phyloP scores from a whole-genome alignment of 2,113 vertebrate genomes.

The Upupa epops region DNA sequence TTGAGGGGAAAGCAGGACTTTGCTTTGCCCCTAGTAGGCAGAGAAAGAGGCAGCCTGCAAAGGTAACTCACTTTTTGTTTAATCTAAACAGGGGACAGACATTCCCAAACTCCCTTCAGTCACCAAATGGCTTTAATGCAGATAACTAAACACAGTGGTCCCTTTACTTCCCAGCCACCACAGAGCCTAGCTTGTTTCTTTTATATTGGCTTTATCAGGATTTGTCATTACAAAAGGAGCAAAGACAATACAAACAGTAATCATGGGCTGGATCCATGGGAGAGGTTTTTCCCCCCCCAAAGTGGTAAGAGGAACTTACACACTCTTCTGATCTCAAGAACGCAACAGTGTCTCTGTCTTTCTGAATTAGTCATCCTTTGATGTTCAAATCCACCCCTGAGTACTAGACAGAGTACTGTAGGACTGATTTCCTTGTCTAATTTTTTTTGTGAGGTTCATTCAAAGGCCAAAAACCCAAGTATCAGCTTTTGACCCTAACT shows the following conservation, averaged over 20 bases:
- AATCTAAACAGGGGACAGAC: not conserved
- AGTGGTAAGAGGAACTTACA: not conserved
- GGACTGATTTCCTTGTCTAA: conserved; percentile 52
- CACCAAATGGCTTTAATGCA: not conserved
- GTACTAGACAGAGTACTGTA: conserved; percentile 41
- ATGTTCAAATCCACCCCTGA: conserved; percentile 24
- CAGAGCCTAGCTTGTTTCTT: not conserved
- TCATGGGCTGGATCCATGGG: not conserved
- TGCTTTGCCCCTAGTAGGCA: not conserved
- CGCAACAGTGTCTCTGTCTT: conserved; percentile 18
- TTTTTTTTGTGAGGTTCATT: conserved; percentile 71
- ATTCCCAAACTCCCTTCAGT: not conserved
- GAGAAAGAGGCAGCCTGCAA: not conserved
- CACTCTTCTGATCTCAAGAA: not conserved
- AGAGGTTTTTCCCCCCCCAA: not conserved
- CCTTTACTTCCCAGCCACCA: not conserved
- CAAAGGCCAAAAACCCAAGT: conserved; percentile 73
- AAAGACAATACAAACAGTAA: not conserved
- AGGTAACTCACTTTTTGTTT: not conserved
- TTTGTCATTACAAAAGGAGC: not conserved
- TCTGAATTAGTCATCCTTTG: conserved; percentile 40
- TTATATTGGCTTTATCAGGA: not conserved
- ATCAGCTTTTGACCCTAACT: conserved; percentile 66
- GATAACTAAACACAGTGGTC: not conserved
- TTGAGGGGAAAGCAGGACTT: not conserved